Percentiles rank a stretch among this genome's conserved stretches.
Conservation (phyloP, 2,797 vertebrate species). For the Psittacula echo region DNA sequence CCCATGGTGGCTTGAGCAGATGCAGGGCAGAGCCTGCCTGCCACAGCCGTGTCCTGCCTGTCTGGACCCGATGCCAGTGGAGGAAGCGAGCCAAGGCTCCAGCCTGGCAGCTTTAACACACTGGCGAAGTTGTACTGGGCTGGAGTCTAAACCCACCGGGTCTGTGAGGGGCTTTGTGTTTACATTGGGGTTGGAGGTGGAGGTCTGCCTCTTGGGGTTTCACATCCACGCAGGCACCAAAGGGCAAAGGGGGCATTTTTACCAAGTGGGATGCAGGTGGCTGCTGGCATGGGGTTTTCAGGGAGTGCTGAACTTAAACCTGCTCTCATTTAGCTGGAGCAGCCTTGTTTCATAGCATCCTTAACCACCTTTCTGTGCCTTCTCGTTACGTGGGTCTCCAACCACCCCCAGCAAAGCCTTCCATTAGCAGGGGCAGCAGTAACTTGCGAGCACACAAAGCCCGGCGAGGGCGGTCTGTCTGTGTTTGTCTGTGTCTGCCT, state of each 20-base stretch:
- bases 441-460: not conserved
- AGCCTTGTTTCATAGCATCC: not conserved
- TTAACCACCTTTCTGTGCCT: not conserved
- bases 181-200: fast-evolving
- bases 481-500: not conserved
- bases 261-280: not conserved
- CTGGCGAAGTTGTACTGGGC: not conserved
- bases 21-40: not conserved
- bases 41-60: not conserved
- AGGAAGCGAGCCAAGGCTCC: not conserved
- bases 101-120: not conserved
- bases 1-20: not conserved
- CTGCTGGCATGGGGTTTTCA: not conserved
- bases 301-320: not conserved
- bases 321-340: not conserved
- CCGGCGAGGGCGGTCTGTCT: not conserved
- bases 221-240: not conserved
- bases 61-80: not conserved
- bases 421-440: not conserved
- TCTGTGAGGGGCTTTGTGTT: not conserved
- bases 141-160: not conserved
- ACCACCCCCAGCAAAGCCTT: not conserved
- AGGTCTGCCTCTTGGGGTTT: not conserved
- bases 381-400: not conserved
- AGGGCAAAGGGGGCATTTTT: not conserved